These are phyloP conservation scores for Cottus gobio DNA, from an alignment of 2,113 vertebrate genomes.

Conservation along the genomic window DNA sequence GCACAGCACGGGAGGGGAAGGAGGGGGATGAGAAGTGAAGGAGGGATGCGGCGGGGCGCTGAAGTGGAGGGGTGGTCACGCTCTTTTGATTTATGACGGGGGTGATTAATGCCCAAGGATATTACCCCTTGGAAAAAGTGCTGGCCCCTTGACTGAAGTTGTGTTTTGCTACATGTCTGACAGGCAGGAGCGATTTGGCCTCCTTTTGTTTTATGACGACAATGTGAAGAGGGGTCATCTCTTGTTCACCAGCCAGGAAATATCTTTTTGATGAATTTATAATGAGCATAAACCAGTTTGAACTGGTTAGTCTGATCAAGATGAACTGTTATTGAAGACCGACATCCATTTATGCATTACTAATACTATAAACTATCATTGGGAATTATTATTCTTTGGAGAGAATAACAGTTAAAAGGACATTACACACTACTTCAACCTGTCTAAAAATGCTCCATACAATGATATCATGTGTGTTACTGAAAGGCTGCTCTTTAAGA, in stretches of 20 bases:
- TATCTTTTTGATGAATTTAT: conserved; percentile 48
- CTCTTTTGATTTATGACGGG: conserved; percentile 72
- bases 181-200: conserved; percentile 76
- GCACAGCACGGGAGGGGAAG: conserved; percentile 32
- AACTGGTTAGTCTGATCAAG: neutral
- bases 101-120: conserved; percentile 78
- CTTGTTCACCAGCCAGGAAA: conserved; percentile 62
- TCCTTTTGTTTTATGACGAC: conserved; percentile 70
- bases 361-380: neutral
- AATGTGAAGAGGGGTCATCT: conserved; percentile 66
- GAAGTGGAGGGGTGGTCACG: conserved; percentile 57
- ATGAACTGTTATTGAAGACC: neutral
- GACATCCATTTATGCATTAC: neutral
- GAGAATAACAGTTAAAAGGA: conserved; percentile 1
- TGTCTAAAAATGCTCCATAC: neutral
- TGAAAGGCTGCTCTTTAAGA: conserved; percentile 48
- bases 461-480: conserved; percentile 5
- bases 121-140: conserved; percentile 75
- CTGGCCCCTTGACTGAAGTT: conserved; percentile 70
- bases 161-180: conserved; percentile 81
- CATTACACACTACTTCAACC: neutral
- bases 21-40: conserved; percentile 35
- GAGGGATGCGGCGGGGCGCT: conserved; percentile 46
- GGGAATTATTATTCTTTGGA: neutral
- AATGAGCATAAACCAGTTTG: conserved; percentile 26